These are phyloP conservation scores for Mormyrus proboscirostris DNA, from an alignment of 2,797 vertebrate species.

Conservation along the genomic window DNA sequence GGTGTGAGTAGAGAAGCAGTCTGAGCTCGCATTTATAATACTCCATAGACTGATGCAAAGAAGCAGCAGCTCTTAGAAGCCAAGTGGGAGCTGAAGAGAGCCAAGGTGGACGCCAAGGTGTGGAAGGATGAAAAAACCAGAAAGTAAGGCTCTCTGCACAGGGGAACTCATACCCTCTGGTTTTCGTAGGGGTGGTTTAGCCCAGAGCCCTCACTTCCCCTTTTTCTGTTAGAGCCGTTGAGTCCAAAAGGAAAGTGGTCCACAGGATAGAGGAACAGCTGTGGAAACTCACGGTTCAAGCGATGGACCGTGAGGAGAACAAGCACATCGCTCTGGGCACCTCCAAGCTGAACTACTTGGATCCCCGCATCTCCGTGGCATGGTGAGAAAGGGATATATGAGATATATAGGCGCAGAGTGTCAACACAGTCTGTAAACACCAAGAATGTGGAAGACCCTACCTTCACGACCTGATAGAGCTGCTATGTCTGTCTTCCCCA, in stretches of 20 bases:
- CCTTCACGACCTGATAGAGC: too few relatives aligned
- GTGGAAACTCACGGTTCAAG: conserved; percentile 96
- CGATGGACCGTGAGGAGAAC: conserved; percentile 92
- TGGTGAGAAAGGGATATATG: conserved; percentile 63
- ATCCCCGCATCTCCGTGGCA: conserved; percentile 91
- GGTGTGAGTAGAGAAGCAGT: neutral
- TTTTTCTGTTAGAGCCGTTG: conserved; percentile 67
- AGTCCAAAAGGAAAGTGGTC: conserved; percentile 87
- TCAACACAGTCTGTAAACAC: too few relatives aligned
- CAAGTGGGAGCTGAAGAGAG: conserved; percentile 86
- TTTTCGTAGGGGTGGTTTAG: neutral
- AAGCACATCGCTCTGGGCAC: conserved; percentile 94
- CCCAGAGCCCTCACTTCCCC: neutral
- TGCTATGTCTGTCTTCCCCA: conserved; percentile 38
- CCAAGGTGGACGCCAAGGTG: conserved; percentile 95
- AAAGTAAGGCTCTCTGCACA: conserved; percentile 69
- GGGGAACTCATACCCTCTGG: neutral
- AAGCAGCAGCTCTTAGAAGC: conserved; percentile 87
- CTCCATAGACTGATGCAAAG: conserved; percentile 90
- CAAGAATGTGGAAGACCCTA: too few relatives aligned
- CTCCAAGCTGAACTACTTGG: conserved; percentile 96
- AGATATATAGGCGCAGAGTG: too few relatives aligned
- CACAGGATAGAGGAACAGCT: conserved; percentile 89
- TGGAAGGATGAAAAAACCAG: conserved; percentile 88
- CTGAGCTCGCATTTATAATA: neutral